Evolutionary conservation across 2,888 invertebrate species (phyloP).

Genomic region (Dysmachus trigonus): DNA sequence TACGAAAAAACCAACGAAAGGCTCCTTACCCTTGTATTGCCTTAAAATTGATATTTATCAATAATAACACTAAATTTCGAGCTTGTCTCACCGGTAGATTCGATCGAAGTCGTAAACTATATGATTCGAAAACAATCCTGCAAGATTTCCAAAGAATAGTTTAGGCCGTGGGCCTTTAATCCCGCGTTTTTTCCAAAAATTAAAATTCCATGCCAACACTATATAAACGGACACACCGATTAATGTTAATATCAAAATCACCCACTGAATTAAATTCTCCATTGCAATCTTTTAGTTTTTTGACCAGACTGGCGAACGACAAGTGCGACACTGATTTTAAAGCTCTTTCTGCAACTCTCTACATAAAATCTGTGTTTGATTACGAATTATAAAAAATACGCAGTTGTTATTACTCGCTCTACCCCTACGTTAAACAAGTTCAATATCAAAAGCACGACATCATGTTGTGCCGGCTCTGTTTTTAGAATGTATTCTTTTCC

Average conservation of each 20-base stretch:
- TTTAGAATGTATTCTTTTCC: background rate
- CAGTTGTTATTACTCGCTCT: background rate
- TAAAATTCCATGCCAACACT: slow-evolving; percentile 55
- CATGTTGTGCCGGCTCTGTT: background rate
- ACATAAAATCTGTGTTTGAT: background rate
- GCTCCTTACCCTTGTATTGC: slow-evolving; percentile 54
- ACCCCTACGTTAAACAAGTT: background rate
- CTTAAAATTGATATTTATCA: slow-evolving; percentile 50
- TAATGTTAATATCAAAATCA: background rate
- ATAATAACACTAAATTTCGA: background rate
- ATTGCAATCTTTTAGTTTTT: background rate
- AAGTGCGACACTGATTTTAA: background rate
- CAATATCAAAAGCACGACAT: background rate
- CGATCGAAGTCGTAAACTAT: slow-evolving; percentile 58
- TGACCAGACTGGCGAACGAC: background rate
- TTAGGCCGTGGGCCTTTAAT: slow-evolving; percentile 61
- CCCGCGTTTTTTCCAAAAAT: slow-evolving; percentile 61
- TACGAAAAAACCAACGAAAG: slow-evolving; percentile 63
- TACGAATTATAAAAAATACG: background rate
- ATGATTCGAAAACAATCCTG: slow-evolving; percentile 55
- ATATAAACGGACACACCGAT: background rate
- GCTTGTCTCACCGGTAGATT: slow-evolving; percentile 59
- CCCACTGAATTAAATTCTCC: background rate
- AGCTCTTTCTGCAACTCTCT: background rate
- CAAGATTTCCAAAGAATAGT: slow-evolving; percentile 60